These are phyloP conservation scores for Alcedo atthis DNA, from an alignment of 2,797 vertebrate species.

Conservation along the genomic window DNA sequence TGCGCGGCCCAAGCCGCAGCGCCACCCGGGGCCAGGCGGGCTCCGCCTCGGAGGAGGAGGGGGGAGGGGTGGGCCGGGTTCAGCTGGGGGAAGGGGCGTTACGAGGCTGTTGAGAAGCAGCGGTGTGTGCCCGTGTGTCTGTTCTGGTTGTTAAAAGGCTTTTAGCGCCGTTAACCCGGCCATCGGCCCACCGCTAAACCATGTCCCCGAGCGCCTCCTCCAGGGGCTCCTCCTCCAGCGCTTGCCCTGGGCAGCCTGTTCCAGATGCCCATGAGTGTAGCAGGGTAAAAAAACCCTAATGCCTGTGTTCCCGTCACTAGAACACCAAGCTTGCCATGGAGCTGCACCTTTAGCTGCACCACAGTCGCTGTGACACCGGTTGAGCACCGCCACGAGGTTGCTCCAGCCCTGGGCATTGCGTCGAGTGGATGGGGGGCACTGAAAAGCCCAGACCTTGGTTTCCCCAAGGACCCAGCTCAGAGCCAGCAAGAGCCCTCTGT, in stretches of 20 bases:
- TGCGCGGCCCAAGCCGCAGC: not conserved
- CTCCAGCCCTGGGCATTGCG: too few relatives aligned
- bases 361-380: rapidly evolving
- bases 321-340: rapidly evolving
- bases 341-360: not conserved
- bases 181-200: not conserved
- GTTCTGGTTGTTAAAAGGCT: not conserved
- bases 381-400: not conserved
- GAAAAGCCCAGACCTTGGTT: too few relatives aligned
- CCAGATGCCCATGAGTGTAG: not conserved
- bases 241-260: not conserved
- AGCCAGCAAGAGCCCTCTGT: not conserved
- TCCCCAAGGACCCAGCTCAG: too few relatives aligned
- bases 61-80: not conserved
- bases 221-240: not conserved
- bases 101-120: not conserved
- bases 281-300: not conserved
- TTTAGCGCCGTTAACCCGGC: not conserved
- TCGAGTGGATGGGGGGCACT: rapidly evolving
- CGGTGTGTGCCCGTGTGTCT: too few relatives aligned
- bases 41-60: not conserved
- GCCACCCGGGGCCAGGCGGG: not conserved
- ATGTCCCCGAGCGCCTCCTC: too few relatives aligned
- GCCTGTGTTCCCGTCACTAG: rapidly evolving
- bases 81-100: not conserved